phyloP scores from a whole-genome alignment of 1,140 invertebrate genomes.

The Microplitis mediator region DNA sequence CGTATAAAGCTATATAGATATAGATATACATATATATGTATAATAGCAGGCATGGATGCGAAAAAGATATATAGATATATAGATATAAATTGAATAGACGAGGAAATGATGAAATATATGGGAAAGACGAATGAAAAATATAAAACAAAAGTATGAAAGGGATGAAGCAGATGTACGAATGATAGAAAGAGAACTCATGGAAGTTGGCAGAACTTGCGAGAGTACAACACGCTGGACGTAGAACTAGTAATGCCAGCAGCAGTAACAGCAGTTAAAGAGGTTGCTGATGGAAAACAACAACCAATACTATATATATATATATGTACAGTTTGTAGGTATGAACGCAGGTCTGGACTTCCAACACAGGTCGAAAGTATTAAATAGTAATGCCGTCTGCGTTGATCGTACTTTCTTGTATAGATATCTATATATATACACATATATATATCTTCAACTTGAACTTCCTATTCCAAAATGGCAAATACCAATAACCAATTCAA shows the following conservation, averaged over 20 bases:
- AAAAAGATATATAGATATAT: background rate
- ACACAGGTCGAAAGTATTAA: conserved; percentile 8
- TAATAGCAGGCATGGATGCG: background rate
- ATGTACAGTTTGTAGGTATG: background rate
- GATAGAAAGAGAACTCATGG: conserved; percentile 35
- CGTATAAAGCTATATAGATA: background rate
- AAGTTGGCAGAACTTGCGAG: conserved; percentile 31
- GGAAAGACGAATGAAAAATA: conserved; percentile 5
- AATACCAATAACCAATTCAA: conserved; percentile 47
- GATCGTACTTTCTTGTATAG: background rate
- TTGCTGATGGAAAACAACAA: background rate
- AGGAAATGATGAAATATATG: conserved; percentile 34
- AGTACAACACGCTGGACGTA: background rate
- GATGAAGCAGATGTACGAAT: background rate
- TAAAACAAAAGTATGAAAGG: conserved; percentile 10
- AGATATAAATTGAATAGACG: conserved; percentile 10
- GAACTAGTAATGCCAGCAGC: background rate
- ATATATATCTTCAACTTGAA: no score
- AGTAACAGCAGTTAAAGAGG: background rate
- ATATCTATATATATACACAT: no score
- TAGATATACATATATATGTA: background rate
- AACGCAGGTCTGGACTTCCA: conserved; percentile 6
- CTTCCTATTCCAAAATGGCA: conserved; percentile 27
- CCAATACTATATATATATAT: background rate
- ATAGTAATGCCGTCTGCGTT: conserved; percentile 6